A percentile compares a stretch with the other conserved stretches of the same genome.
Conservation (phyloP, 2,797 vertebrate genomes). For the Mallotus villosus region DNA sequence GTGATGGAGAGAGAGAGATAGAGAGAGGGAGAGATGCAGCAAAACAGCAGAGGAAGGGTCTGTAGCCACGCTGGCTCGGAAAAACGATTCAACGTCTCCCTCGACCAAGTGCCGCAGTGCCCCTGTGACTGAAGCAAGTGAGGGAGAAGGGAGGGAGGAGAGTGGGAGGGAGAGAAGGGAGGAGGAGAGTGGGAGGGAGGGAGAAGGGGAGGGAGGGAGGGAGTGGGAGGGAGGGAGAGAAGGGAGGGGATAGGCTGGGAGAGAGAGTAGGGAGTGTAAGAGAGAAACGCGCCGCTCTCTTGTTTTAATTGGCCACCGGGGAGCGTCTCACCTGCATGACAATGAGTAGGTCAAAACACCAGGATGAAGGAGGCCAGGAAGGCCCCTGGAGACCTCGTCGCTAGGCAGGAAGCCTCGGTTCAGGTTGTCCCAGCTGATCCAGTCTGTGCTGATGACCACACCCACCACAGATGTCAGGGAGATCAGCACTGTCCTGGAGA, state of each 20-base stretch:
- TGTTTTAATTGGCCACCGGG: slow-evolving; percentile 70
- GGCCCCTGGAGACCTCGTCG: slow-evolving; percentile 94
- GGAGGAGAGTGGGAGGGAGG: too few relatives aligned
- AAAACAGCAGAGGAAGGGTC: slow-evolving; percentile 28
- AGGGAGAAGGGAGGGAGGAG: slow-evolving; percentile 38
- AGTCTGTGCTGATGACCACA: slow-evolving; percentile 95
- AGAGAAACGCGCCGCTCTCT: not conserved
- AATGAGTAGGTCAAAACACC: slow-evolving; percentile 98
- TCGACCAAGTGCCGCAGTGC: slow-evolving; percentile 55
- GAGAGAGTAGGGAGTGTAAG: not conserved
- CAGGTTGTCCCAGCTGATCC: slow-evolving; percentile 99
- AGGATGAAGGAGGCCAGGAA: slow-evolving; percentile 98
- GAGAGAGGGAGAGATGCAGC: slow-evolving; percentile 25
- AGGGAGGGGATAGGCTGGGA: not conserved
- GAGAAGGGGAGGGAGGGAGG: not conserved
- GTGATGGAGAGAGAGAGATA: not conserved
- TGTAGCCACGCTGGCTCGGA: slow-evolving; percentile 11
- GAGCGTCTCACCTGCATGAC: slow-evolving; percentile 91
- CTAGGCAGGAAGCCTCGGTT: slow-evolving; percentile 97
- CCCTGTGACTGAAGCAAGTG: slow-evolving; percentile 14
- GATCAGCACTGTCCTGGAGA: slow-evolving; percentile 88
- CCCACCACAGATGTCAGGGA: slow-evolving; percentile 93
- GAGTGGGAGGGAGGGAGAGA: not conserved
- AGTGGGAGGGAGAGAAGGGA: slow-evolving; percentile 25
- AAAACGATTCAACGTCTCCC: slow-evolving; percentile 58